A percentile compares a stretch with the other conserved stretches of the same genome.
Conservation (phyloP, 2,888 invertebrate genomes). For the Cataglyphis altisquamis region DNA sequence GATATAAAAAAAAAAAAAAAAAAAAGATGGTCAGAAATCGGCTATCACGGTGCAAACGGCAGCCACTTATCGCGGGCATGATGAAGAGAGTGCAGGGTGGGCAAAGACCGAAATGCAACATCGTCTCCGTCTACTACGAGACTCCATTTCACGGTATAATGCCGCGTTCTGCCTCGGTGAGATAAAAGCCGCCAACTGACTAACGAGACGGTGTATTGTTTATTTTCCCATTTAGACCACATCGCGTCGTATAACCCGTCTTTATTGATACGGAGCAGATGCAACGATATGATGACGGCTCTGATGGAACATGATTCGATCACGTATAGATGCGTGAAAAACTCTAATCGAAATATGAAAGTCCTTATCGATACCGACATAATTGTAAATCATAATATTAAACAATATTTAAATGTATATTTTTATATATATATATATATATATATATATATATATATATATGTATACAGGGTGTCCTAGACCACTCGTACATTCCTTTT, state of each 20-base stretch:
- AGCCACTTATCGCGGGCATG: slow-evolving; percentile 78
- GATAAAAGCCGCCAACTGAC: slow-evolving; percentile 77
- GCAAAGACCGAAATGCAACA: slow-evolving; percentile 77
- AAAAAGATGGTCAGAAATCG: slow-evolving; percentile 63
- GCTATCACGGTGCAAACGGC: slow-evolving; percentile 72
- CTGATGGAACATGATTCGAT: slow-evolving; percentile 58
- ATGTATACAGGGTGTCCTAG: no score
- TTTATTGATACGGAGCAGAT: slow-evolving; percentile 73
- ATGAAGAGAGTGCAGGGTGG: slow-evolving; percentile 67
- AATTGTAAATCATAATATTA: background rate
- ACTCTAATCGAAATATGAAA: background rate
- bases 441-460: no score
- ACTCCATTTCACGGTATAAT: slow-evolving; percentile 84
- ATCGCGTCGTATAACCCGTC: slow-evolving; percentile 62
- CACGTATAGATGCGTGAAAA: background rate
- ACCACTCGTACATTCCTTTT: no score
- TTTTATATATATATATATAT: no score
- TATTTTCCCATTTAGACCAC: slow-evolving; percentile 81
- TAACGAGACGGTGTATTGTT: slow-evolving; percentile 83
- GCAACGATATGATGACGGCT: slow-evolving; percentile 71
- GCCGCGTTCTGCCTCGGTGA: slow-evolving; percentile 75
- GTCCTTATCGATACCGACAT: background rate
- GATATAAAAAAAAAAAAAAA: slow-evolving; percentile 67
- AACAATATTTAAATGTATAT: background rate
- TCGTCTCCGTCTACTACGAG: slow-evolving; percentile 75